Conservation (phyloP, 2,797 vertebrate genomes). For the Periparus ater region DNA sequence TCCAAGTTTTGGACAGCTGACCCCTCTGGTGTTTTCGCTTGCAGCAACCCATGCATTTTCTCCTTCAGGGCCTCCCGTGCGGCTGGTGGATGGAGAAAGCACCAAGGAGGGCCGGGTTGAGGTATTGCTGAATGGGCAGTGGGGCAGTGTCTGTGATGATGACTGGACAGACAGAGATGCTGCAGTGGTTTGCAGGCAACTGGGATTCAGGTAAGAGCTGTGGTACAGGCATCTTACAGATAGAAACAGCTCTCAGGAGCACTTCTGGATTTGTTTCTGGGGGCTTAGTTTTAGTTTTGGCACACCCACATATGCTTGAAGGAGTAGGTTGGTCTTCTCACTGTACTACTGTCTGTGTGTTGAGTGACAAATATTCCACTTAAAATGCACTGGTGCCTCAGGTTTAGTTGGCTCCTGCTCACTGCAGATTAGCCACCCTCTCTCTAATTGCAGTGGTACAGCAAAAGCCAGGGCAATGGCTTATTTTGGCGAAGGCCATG, state of each 20-base stretch:
- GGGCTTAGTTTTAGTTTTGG: neutral
- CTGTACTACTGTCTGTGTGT: neutral
- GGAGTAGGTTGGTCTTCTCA: neutral
- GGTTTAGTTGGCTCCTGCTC: neutral
- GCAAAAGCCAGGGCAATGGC: constrained; percentile 86
- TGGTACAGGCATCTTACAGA: neutral
- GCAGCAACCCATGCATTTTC: neutral
- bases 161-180: constrained; percentile 85
- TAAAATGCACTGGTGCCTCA: neutral
- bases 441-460: constrained; percentile 75
- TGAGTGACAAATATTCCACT: neutral
- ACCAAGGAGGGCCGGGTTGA: constrained; percentile 86
- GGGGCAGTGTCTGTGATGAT: constrained; percentile 87
- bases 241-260: neutral
- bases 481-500: constrained; percentile 84
- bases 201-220: constrained; percentile 80
- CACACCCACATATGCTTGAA: neutral
- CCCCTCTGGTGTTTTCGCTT: neutral
- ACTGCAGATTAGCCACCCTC: neutral
- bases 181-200: constrained; percentile 84
- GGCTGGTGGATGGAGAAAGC: constrained; percentile 84
- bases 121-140: constrained; percentile 79
- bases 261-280: neutral
- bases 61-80: constrained; percentile 70
- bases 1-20: neutral